Evolutionary conservation across 2,113 vertebrate genomes (phyloP).

Genomic region (Sinocyclocheilus anophthalmus): DNA sequence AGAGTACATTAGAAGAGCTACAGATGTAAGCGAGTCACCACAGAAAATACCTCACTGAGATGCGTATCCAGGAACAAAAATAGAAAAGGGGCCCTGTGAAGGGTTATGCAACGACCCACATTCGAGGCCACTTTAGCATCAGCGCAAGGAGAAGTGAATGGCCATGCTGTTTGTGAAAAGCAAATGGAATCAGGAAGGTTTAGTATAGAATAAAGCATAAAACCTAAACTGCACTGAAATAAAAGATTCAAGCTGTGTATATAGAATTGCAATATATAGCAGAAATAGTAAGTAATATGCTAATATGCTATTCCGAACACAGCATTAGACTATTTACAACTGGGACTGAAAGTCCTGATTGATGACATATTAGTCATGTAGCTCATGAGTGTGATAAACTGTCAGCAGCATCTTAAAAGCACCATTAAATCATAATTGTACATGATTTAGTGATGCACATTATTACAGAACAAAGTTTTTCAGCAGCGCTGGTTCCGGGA

Average conservation of each 20-base stretch:
- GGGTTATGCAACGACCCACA: constrained; percentile 98
- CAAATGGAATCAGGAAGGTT: not conserved
- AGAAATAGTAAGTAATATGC: too few species aligned
- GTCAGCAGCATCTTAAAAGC: not conserved
- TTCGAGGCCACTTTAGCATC: constrained; percentile 87
- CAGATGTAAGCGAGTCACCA: constrained; percentile 99
- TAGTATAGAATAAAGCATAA: not conserved
- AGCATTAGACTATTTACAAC: too few species aligned
- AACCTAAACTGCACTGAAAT: too few species aligned
- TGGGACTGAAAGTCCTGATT: too few species aligned
- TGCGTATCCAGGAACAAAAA: constrained; percentile 99
- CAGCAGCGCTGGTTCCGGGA: not conserved
- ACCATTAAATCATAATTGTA: not conserved
- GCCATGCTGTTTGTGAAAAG: not conserved
- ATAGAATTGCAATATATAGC: too few species aligned
- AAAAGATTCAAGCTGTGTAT: too few species aligned
- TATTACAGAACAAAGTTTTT: not conserved
- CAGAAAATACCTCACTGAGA: constrained; percentile 99
- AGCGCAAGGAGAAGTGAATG: constrained; percentile 66
- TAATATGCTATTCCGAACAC: too few species aligned
- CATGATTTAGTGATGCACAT: not conserved
- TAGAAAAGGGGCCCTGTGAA: constrained; percentile 98
- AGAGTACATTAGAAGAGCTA: constrained; percentile 95
- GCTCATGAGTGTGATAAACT: not conserved
- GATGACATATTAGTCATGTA: too few species aligned